Conservation (phyloP, 2,113 vertebrate genomes). For the Ceyx margarethae region DNA sequence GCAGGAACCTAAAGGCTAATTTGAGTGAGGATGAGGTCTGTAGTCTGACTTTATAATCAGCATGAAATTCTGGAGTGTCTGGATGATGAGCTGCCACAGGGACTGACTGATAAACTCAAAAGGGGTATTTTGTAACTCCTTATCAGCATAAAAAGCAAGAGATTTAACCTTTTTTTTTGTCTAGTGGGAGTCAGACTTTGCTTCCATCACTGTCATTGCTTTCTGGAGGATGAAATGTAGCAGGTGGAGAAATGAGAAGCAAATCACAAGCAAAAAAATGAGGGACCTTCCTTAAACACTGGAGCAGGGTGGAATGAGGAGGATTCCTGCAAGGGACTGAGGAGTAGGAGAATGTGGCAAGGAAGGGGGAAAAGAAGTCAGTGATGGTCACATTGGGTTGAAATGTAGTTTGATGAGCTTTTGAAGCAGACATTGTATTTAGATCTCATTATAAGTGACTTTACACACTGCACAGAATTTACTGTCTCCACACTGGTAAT, state of each 20-base stretch:
- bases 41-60: background rate
- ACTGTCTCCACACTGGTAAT: background rate
- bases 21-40: background rate
- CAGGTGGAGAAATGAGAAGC: background rate
- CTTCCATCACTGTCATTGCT: background rate
- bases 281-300: background rate
- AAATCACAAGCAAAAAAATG: background rate
- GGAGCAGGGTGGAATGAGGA: background rate
- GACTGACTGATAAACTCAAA: background rate
- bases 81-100: background rate
- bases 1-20: background rate
- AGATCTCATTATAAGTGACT: constrained; percentile 1
- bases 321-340: background rate
- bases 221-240: background rate
- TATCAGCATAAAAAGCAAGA: background rate
- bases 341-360: background rate
- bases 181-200: background rate
- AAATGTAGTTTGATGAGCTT: background rate
- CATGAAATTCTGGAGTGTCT: rapidly evolving
- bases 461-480: constrained; percentile 25
- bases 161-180: background rate
- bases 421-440: background rate
- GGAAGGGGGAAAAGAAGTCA: background rate
- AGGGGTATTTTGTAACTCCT: background rate
- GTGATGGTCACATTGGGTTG: background rate